Conservation (phyloP, 2,113 vertebrate genomes). For the Brachypteracias leptosomus region DNA sequence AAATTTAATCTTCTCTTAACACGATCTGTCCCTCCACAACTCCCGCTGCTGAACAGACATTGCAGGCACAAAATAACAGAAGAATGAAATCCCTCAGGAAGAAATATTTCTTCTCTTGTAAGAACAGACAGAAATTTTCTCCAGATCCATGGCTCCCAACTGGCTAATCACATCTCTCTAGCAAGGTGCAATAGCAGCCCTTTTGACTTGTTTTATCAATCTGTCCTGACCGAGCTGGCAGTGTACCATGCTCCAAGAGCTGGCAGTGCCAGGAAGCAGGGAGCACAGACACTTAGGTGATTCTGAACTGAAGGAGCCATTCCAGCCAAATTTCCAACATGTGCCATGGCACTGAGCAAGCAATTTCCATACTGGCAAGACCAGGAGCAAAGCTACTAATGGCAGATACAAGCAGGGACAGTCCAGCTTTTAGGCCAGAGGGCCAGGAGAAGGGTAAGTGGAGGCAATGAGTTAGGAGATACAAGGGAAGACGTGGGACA, state of each 20-base stretch:
- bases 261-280: background rate
- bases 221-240: background rate
- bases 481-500: background rate
- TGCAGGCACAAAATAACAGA: background rate
- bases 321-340: background rate
- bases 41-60: background rate
- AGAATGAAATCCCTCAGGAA: background rate
- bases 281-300: background rate
- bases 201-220: background rate
- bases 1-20: slow-evolving; percentile 19
- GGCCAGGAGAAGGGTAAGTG: background rate
- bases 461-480: background rate
- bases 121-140: background rate
- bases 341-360: background rate
- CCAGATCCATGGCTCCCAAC: background rate
- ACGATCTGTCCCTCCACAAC: background rate
- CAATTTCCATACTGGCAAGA: background rate
- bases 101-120: background rate
- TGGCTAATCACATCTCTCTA: background rate
- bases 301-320: background rate
- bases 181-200: background rate
- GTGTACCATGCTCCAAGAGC: fast-evolving
- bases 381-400: background rate
- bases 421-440: background rate
- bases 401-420: background rate